Evolutionary conservation across 1,140 invertebrate genomes (phyloP).

Genomic region (Monochamus saltuarius): DNA sequence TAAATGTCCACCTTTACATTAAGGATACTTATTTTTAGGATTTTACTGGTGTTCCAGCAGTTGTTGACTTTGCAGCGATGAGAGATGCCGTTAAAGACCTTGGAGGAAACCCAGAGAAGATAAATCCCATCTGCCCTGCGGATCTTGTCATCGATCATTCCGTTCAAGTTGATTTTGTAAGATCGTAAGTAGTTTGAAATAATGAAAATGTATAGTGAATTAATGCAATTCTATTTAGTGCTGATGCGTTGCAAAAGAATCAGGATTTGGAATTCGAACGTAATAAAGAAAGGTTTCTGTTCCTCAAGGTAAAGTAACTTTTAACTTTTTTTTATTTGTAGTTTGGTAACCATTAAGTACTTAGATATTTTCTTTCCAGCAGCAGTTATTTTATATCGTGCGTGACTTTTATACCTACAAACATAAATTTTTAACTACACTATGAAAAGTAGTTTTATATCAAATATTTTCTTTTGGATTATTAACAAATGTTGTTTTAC

Average conservation of each 20-base stretch:
- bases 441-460: no score
- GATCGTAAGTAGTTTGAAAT: constrained; percentile 66
- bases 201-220: not conserved
- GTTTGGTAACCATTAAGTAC: no score
- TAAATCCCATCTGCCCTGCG: constrained; percentile 96
- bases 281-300: constrained; percentile 94
- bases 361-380: no score
- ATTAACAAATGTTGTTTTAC: no score
- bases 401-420: no score
- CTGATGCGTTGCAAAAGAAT: constrained; percentile 89
- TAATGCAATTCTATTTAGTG: constrained; percentile 55
- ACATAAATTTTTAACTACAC: no score
- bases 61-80: constrained; percentile 99
- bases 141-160: constrained; percentile 99
- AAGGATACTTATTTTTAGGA: constrained; percentile 63
- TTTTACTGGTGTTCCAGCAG: constrained; percentile 95
- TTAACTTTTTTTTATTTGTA: no score
- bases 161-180: constrained; percentile 92
- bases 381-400: no score
- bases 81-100: constrained; percentile 88
- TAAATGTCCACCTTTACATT: no score
- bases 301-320: constrained; percentile 74
- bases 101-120: constrained; percentile 86
- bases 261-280: constrained; percentile 95
- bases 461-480: no score